Evolutionary conservation across 2,113 vertebrate genomes (phyloP), one percentile per base, ranked within the genome.

Genomic region (Meriones unguiculatus): DNA sequence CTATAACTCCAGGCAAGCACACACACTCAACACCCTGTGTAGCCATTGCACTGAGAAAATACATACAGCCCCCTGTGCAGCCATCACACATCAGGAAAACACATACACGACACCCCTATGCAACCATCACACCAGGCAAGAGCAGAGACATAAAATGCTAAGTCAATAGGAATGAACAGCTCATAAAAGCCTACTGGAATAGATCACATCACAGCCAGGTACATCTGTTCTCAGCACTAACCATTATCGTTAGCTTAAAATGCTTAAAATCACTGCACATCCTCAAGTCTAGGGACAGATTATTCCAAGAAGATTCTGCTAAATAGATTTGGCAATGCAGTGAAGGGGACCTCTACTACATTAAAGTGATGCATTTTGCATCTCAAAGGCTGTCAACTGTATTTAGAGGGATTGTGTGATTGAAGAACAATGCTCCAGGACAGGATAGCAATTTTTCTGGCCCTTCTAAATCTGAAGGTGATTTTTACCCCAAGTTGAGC

Each of bases 171-270:
- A 98, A 98, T 98, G 98, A 98, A 98, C 96, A 97, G 97, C 97
- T 98, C 98, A 96, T 98, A 98, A 98, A 98, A 98, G 98, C 97
- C 97, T 98, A 98, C 98, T 98, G 98, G 98, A 98, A 98, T 98
- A 98, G 97, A 98, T 98, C 98, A 97, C 98, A 98, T 97, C 98
- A 97, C 98, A 98, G 98, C 97, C 98, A 99, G 98, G 98, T 99
- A 98, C 98, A 99, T 99, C 98, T 99, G 98, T 98, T 99, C 98
- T 98, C 98, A 98, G 98, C 98, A 98, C 97, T 99, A 99, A 98
- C 98, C 97, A 98, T 98, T 98, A 98, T 98, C 98, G 97, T 99
- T 99, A 99, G 98, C 98, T 98, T 98, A 98, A 99, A 99, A 98
- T 98, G 98, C 98, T 98, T 98, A 98, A 98, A 99, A 98, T 98